Evolutionary conservation across 2,888 invertebrate species (phyloP), one percentile per base, ranked within the genome.

Genomic region (Hirtodrosophila duncani): DNA sequence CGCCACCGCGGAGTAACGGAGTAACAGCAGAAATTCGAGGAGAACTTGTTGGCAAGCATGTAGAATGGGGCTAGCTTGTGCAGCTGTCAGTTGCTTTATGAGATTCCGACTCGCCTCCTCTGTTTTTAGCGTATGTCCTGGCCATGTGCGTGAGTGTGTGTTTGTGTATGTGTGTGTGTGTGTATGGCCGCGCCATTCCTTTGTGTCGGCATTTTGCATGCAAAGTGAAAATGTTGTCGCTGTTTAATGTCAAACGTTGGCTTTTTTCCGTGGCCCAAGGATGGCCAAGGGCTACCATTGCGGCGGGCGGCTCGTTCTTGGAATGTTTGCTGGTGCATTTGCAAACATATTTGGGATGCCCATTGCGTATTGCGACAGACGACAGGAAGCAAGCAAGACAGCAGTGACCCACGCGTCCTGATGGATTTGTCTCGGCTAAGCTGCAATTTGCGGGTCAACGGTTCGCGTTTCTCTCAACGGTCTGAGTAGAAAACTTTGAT

Each of bases 221-320:
- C 74, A 63, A 72, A 74, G 70, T 57, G 67, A 72, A 78, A 78
- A 74, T 69, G 70, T 79, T 79, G 80, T 65, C 75, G 77, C 81
- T 81, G 81, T 75, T 81, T 75, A 75, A 81, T 81, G 75, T 75
- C 81, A 81, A 81, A 62, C 67, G 79, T 43, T 57, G 60, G 45
- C 29, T 42, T 62, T 53, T 51, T 68, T 62, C 42, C 21, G 27
- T 11, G 3, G 6, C 13, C 9, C 18, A 30, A 29, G 38, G 20
- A n/a, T n/a, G n/a, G n/a, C n/a, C n/a, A n/a, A n/a, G n/a, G n/a
- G n/a, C n/a, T 26, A 6, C 18, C 29, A 34, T 18, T 7, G 8
- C 16, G 9, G 30, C 29, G 34, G 31, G 48, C 30, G 8, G 30
- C 31, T 16, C n/a, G n/a, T 11, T 13, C 24, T 14, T 11, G 24